These are phyloP conservation scores for Notothenia coriiceps DNA, from an alignment of 2,113 vertebrate species.

Conservation along the genomic window DNA sequence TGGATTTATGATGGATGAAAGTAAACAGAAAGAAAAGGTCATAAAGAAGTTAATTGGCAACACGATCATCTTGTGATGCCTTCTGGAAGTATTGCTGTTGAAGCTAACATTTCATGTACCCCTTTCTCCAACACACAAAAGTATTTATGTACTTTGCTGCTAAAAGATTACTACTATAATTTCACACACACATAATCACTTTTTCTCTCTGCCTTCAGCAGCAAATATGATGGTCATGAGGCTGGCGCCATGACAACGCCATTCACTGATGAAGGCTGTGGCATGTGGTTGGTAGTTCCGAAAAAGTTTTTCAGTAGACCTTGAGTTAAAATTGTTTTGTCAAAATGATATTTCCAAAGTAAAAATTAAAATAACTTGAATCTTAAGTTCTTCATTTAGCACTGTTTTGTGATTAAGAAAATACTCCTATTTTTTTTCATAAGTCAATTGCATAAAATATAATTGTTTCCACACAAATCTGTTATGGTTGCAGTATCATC, in stretches of 20 bases:
- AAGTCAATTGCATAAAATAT: neutral
- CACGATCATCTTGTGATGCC: neutral
- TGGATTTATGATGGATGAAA: conserved; percentile 14
- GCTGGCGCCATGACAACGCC: neutral
- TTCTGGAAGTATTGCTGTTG: neutral
- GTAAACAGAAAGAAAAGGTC: neutral
- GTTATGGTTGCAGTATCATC: no score
- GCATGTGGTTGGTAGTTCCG: neutral
- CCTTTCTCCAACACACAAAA: neutral
- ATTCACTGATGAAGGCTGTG: neutral
- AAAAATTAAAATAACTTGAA: neutral
- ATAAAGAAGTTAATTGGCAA: neutral
- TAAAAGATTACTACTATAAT: neutral
- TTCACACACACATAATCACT: neutral
- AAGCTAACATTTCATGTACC: neutral
- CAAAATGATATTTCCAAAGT: neutral
- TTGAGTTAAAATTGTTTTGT: neutral
- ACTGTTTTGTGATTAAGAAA: neutral
- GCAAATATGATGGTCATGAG: neutral
- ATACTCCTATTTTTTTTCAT: neutral
- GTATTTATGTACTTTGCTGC: neutral
- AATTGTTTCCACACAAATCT: neutral
- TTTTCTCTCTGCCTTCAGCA: neutral
- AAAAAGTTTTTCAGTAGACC: neutral
- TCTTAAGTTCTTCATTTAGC: neutral